Evolutionary conservation across 1,140 invertebrate species (phyloP).

Genomic region (Andrena cerasifolii): DNA sequence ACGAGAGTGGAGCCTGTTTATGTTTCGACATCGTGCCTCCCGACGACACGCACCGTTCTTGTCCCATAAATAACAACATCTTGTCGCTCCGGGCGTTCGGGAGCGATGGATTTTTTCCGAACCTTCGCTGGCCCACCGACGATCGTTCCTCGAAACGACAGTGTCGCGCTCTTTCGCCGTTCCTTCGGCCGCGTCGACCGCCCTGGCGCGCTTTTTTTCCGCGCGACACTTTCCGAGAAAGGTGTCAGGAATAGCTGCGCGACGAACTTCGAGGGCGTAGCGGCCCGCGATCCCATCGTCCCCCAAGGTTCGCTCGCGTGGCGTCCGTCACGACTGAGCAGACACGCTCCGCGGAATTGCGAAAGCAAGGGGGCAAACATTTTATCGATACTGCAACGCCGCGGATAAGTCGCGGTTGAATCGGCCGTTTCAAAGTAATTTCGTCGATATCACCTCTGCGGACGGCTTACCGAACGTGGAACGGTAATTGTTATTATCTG

Average conservation of each 20-base stretch:
- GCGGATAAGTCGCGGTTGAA: background rate
- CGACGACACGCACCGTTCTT: background rate
- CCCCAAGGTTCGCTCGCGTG: background rate
- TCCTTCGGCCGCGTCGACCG: constrained; percentile 36
- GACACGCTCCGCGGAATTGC: background rate
- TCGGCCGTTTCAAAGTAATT: background rate
- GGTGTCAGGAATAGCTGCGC: constrained; percentile 41
- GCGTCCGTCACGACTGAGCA: background rate
- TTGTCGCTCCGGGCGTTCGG: constrained; percentile 18
- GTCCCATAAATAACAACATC: constrained; percentile 46
- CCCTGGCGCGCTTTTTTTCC: constrained; percentile 16
- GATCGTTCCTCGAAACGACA: constrained; percentile 42
- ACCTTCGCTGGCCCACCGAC: constrained; percentile 32
- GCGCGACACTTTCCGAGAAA: constrained; percentile 18
- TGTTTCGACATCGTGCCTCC: background rate
- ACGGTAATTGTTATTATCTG: constrained; percentile 9
- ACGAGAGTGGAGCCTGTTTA: background rate
- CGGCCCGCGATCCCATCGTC: background rate
- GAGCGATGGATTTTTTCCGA: constrained; percentile 48
- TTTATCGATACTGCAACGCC: background rate
- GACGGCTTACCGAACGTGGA: background rate
- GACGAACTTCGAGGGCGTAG: too few relatives aligned
- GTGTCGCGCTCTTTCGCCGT: constrained; percentile 24
- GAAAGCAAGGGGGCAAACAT: background rate
- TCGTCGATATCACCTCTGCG: background rate